phyloP scores from a whole-genome alignment of 2,888 invertebrate species.

The Scrobipalpa costella region DNA sequence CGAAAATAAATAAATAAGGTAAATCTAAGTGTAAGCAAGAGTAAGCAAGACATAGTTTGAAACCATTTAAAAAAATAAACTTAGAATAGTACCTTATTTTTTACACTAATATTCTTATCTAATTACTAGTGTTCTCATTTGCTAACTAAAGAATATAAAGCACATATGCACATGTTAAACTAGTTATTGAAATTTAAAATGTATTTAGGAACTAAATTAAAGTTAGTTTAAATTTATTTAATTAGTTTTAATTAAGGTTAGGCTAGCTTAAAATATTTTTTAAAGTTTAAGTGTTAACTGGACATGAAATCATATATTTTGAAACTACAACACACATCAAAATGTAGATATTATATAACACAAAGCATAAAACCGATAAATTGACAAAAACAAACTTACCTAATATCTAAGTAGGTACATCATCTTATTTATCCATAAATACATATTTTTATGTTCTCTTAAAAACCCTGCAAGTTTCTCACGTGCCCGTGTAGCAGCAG shows the following conservation, averaged over 20 bases:
- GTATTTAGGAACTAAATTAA: no score
- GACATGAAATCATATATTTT: no score
- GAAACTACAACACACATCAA: no score
- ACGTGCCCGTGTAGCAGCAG: neutral
- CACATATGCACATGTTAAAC: neutral
- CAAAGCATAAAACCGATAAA: no score
- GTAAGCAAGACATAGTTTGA: neutral
- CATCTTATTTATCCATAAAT: neutral
- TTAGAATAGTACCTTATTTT: neutral
- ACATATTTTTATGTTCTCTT: neutral
- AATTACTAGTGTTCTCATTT: neutral
- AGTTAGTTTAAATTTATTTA: no score
- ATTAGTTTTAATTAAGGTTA: no score
- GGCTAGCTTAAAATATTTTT: no score
- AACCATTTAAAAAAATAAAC: neutral
- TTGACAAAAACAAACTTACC: no score
- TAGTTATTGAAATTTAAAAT: neutral
- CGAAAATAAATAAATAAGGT: no score
- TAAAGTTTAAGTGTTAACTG: no score
- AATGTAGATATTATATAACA: no score
- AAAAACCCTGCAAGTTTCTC: conserved; percentile 14
- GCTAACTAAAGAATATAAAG: neutral
- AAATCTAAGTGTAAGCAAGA: neutral
- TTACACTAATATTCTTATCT: neutral
- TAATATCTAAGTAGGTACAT: neutral